phyloP scores from a whole-genome alignment of 2,797 vertebrate species.

The Chrosomus eos region DNA sequence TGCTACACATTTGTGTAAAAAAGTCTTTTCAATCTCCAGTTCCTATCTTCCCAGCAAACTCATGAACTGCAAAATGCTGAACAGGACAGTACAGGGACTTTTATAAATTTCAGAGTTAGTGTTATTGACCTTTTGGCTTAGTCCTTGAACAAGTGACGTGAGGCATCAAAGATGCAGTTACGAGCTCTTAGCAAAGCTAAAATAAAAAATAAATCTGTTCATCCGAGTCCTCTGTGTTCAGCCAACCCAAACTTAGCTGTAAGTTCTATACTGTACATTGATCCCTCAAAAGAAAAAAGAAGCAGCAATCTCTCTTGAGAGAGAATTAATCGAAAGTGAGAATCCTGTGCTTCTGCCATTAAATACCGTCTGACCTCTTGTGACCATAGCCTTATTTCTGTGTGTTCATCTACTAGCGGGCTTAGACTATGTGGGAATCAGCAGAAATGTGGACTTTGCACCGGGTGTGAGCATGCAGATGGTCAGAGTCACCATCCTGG shows the following conservation, averaged over 20 bases:
- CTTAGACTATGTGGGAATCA: constrained; percentile 92
- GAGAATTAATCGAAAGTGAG: constrained; percentile 24
- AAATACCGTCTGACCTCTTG: constrained; percentile 14
- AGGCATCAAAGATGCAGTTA: not conserved
- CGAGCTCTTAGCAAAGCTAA: not conserved
- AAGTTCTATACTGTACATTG: constrained; percentile 21
- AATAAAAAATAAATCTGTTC: not conserved
- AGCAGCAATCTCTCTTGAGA: constrained; percentile 24
- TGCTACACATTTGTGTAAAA: not conserved
- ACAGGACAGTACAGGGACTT: not conserved
- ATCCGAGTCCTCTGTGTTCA: not conserved
- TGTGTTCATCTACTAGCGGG: constrained; percentile 76
- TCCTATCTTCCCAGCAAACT: not conserved
- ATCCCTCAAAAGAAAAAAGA: constrained; percentile 5
- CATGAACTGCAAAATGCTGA: not conserved
- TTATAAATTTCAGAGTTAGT: not conserved
- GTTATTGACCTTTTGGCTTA: constrained; percentile 1
- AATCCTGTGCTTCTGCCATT: constrained; percentile 16
- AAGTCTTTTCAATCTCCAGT: not conserved
- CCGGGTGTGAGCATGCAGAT: constrained; percentile 90
- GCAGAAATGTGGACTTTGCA: constrained; percentile 89
- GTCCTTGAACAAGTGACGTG: constrained; percentile 13
- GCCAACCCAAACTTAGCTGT: constrained; percentile 22
- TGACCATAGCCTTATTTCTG: constrained; percentile 8
- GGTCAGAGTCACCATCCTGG: constrained; percentile 85